Percentiles rank a stretch among this genome's conserved stretches.
Evolutionary conservation across 2,797 vertebrate genomes (phyloP).

Genomic region (Anolis apletophallus): DNA sequence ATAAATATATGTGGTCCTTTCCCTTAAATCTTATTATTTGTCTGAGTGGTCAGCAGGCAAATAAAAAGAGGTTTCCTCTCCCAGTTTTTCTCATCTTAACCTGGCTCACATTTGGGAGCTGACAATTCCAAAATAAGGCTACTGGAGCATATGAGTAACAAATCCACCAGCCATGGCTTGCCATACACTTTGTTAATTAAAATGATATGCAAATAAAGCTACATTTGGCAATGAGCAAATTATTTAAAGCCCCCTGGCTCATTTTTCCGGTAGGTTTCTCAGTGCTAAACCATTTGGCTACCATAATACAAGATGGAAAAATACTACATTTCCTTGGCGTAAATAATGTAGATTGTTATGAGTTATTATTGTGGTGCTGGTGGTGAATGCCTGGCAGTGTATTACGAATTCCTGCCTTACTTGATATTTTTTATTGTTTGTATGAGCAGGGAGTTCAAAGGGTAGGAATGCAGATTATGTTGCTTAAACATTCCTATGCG

Average conservation of each 20-base stretch:
- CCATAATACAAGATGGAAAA: not conserved
- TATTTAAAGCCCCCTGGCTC: not conserved
- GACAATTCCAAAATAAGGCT: constrained; percentile 5
- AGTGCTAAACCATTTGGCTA: not conserved
- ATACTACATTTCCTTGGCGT: not conserved
- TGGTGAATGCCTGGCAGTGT: not conserved
- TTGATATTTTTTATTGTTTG: not conserved
- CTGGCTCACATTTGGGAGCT: not conserved
- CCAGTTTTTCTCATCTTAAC: constrained; percentile 2
- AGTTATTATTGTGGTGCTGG: not conserved
- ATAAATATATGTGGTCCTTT: not conserved
- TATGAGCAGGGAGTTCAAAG: not conserved
- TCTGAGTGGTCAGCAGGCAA: not conserved
- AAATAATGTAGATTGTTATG: not conserved
- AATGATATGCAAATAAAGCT: constrained; percentile 22
- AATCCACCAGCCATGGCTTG: constrained; percentile 11
- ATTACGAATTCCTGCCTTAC: not conserved
- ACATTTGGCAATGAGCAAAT: constrained; percentile 9
- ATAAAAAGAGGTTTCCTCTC: not conserved
- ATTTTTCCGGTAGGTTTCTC: constrained; percentile 9
- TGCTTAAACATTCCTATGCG: not conserved
- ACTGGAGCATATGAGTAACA: not conserved
- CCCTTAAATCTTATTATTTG: not conserved
- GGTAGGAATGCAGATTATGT: not conserved
- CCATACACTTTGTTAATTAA: constrained; percentile 20